Base-by-base conservation (phyloP, 2,888 invertebrate species). In the Anorthoa munda region DNA sequence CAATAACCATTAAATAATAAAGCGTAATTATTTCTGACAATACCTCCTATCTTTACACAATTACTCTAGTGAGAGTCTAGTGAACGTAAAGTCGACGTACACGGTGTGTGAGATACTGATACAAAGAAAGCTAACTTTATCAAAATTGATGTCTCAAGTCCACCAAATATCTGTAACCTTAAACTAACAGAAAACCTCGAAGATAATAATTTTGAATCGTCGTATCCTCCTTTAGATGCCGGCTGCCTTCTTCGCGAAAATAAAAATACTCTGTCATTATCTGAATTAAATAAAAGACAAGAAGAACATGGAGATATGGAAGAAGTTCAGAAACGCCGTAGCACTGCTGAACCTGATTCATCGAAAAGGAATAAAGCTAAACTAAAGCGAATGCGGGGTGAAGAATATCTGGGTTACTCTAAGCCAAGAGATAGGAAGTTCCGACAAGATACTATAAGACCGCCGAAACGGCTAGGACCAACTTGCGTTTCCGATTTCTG, bases 241-340 rank as follows among this genome's bases (percentile, higher is more conserved):
- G 2, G 59, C 39, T 13, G 60, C 17, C 21, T 21, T 21, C 59
- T 45, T 60, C 45, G 45, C 45, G 39, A 4, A 31, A 15, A n/a
- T n/a, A n/a, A 45, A 60, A 45, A n/a, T 21, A 45, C 59, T 59
- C 21, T 45, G 59, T 60, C 45, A 60, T 60, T 60, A 45, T 60
- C 45, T 45, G 59, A 60, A 45, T 60, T 60, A 45, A 60, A n/a
- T 58, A 58, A 58, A 48, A 17, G 48, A 48, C 58, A 61, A 61
- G 17, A 51, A 51, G 39, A 51, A n/a, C 53, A 64, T 56, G 75
- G 79, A 31, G 50, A 81, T 71, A 55, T 73, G 17, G 46, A 78
- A 39, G 80, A 82, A 78, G 78, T 77, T 17, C 77, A 80, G 72
- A 83, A 81, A 77, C 81, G 86, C 15, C 72, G 64, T 48, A 46